Percentiles rank a stretch among this genome's conserved stretches.
Evolutionary conservation across 2,888 invertebrate species (phyloP).

Genomic region (Dynastes maya): DNA sequence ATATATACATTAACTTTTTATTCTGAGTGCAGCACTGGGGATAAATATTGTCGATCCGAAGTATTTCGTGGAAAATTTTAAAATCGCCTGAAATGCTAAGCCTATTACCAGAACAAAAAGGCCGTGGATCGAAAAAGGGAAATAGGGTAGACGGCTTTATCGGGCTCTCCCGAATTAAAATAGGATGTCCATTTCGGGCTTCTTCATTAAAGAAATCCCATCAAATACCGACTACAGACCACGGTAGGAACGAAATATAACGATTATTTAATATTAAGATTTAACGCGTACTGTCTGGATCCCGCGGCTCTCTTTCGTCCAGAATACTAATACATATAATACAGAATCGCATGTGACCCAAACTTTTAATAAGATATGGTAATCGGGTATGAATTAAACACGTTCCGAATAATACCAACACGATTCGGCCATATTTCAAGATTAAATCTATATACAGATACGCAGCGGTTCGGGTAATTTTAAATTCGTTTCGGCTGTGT

Average conservation of each 20-base stretch:
- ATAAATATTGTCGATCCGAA: too few species aligned
- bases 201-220: conserved; percentile 22
- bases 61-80: too few species aligned
- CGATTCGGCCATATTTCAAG: conserved; percentile 41
- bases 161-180: background rate
- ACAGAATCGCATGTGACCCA: conserved; percentile 7
- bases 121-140: background rate
- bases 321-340: conserved; percentile 13
- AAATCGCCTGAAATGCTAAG: too few species aligned
- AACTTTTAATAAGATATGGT: conserved; percentile 41
- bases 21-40: too few species aligned
- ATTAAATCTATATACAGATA: conserved; percentile 20
- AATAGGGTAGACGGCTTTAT: background rate
- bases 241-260: conserved; percentile 30
- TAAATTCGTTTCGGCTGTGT: conserved; percentile 9
- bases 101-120: too few species aligned
- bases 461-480: conserved; percentile 24
- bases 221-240: background rate
- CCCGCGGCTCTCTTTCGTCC: background rate
- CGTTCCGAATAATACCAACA: conserved; percentile 28
- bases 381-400: conserved; percentile 31
- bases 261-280: conserved; percentile 33
- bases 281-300: background rate
- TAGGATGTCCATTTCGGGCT: background rate
- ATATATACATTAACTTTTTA: too few species aligned